Evolutionary conservation across 2,113 vertebrate genomes (phyloP).

Genomic region (Cromileptes altivelis): DNA sequence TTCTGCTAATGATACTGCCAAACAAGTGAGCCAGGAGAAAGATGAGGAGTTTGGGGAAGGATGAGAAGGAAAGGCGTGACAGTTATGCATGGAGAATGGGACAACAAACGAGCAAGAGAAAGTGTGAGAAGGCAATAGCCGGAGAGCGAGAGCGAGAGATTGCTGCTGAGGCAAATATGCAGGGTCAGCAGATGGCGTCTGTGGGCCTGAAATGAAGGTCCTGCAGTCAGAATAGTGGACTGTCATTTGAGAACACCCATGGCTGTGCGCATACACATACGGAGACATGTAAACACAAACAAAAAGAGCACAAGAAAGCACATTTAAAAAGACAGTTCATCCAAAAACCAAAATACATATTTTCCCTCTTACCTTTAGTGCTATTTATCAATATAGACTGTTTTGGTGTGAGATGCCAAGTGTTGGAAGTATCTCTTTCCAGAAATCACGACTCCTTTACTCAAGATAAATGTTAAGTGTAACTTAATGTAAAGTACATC

Average conservation of each 20-base stretch:
- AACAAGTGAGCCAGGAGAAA: slow-evolving; percentile 31
- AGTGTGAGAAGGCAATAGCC: slow-evolving; percentile 23
- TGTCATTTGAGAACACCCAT: slow-evolving; percentile 47
- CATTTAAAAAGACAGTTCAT: background rate
- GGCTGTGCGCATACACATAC: background rate
- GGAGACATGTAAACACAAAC: slow-evolving; percentile 33
- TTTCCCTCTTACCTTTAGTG: too few relatives aligned
- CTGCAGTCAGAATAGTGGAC: slow-evolving; percentile 25
- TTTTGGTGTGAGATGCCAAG: too few relatives aligned
- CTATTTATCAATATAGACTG: too few relatives aligned
- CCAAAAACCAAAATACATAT: too few relatives aligned
- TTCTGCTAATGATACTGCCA: slow-evolving; percentile 20
- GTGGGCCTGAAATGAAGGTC: slow-evolving; percentile 57
- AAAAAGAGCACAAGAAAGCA: slow-evolving; percentile 28
- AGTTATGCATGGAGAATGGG: slow-evolving; percentile 10
- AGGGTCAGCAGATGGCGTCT: slow-evolving; percentile 62
- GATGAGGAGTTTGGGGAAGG: slow-evolving; percentile 21
- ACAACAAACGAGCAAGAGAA: slow-evolving; percentile 21
- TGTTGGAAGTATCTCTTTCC: too few relatives aligned
- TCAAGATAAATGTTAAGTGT: too few relatives aligned
- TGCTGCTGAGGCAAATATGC: slow-evolving; percentile 49
- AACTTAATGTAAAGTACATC: too few relatives aligned
- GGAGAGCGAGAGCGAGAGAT: slow-evolving; percentile 34
- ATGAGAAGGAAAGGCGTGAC: slow-evolving; percentile 18
- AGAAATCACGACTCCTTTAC: too few relatives aligned